These are phyloP conservation scores for Cygnus olor DNA, from an alignment of 2,797 vertebrate genomes.

Conservation along the genomic window DNA sequence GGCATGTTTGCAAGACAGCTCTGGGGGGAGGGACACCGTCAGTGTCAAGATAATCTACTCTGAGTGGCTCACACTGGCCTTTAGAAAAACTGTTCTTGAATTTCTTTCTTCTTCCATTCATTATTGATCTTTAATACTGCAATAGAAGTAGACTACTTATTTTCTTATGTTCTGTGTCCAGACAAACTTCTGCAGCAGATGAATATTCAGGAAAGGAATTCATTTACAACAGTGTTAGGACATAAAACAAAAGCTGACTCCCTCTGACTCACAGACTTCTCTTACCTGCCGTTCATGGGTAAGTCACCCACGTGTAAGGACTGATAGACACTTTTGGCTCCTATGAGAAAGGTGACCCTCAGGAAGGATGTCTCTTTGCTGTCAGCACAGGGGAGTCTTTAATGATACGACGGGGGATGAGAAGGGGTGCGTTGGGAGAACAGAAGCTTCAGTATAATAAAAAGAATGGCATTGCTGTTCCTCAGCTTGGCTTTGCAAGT, in stretches of 20 bases:
- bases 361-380: neutral
- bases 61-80: neutral
- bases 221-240: neutral
- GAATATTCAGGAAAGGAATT: neutral
- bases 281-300: neutral
- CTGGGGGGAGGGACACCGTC: neutral
- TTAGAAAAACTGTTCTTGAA: neutral
- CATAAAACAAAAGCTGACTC: neutral
- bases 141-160: neutral
- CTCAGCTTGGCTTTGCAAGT: neutral
- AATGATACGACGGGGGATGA: neutral
- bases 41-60: neutral
- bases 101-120: neutral
- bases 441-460: neutral
- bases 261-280: neutral
- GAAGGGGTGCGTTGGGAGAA: neutral
- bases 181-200: neutral
- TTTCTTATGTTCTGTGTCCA: neutral
- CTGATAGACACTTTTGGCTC: neutral
- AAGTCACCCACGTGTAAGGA: neutral
- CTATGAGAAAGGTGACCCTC: neutral
- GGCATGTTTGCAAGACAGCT: neutral
- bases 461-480: neutral
- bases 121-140: neutral
- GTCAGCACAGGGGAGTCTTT: neutral